Base-by-base conservation (phyloP, 2,113 vertebrate species). In the Zosterops pallidus region DNA sequence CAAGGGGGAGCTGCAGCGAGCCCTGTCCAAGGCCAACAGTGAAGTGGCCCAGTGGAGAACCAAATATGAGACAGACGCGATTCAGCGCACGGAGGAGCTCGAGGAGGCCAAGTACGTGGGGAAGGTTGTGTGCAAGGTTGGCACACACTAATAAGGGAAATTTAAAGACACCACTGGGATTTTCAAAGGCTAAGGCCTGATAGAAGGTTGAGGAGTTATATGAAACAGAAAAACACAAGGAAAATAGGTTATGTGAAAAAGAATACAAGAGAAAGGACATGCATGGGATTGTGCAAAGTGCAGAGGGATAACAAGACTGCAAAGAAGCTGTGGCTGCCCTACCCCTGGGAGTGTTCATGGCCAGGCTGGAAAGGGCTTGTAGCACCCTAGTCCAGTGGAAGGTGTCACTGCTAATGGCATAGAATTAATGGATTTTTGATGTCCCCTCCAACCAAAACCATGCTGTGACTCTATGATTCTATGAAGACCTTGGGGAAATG, bases 81-180 rank as follows among this genome's bases (percentile, higher is more conserved):
- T 99, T 94, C 98, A 99, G 97, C 98, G 97, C 83, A 99, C 97
- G 0, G 98, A 99, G 87, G 99, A 99, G 93, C 98, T 99, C 59
- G 98, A 99, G 95, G 99, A 99, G 19, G 98, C 98, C 82, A 99
- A 99, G 99, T 98, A 97, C 0, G 65, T 60, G 55, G 35, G 6
- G 25, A 16, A 39, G 39, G 39, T 11, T 42, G 24, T 10, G 12
- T 23, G 16, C 31, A 60, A 52, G 31, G 20, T 0, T 70, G 20
- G 46, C 46, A 62, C 15, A 44, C 21, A 42, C 9, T 31, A 62
- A 5, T 35, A 52, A 31, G 5, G 10, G 46, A 52, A 60, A 62
- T 35, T 44, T 42, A 35, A 52, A 50, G 37, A 52, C 8, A 25
- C 4, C 24, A 29, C 20, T 24, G 29, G 35, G 9, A 44, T 50